These are phyloP conservation scores for Branchellion lobata DNA, from an alignment of 2,888 invertebrate genomes.

Conservation along the genomic window DNA sequence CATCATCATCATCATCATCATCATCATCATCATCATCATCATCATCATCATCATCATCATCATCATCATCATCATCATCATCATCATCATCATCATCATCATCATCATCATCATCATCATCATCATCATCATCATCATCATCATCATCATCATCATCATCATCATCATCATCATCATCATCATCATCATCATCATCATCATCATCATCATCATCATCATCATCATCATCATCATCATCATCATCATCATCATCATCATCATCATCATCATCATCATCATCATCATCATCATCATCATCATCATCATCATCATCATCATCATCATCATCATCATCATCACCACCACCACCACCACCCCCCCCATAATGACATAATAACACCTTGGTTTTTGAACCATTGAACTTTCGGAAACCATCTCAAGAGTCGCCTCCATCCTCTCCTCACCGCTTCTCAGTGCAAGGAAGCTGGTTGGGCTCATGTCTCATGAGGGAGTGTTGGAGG, in stretches of 20 bases:
- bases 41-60: conserved; percentile 30
- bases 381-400: too few relatives aligned
- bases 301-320: conserved; percentile 34
- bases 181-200: conserved; percentile 34
- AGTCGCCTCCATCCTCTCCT: too few relatives aligned
- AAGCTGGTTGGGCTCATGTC: too few relatives aligned
- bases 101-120: conserved; percentile 30
- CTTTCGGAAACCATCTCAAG: too few relatives aligned
- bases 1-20: conserved; percentile 34
- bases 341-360: too few relatives aligned
- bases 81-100: conserved; percentile 28
- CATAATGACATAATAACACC: too few relatives aligned
- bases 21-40: conserved; percentile 28
- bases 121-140: conserved; percentile 34
- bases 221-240: conserved; percentile 30
- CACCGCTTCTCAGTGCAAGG: too few relatives aligned
- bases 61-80: conserved; percentile 34
- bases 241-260: conserved; percentile 34
- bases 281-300: conserved; percentile 30
- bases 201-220: conserved; percentile 28
- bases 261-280: conserved; percentile 28
- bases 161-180: conserved; percentile 30
- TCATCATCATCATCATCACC: conserved; percentile 27
- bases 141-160: conserved; percentile 28
- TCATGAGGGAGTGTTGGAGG: too few relatives aligned